Percentiles rank a stretch among this genome's conserved stretches.
These are phyloP conservation scores for Dichetophora obliterata DNA, from an alignment of 2,888 invertebrate genomes.

Conservation along the genomic window DNA sequence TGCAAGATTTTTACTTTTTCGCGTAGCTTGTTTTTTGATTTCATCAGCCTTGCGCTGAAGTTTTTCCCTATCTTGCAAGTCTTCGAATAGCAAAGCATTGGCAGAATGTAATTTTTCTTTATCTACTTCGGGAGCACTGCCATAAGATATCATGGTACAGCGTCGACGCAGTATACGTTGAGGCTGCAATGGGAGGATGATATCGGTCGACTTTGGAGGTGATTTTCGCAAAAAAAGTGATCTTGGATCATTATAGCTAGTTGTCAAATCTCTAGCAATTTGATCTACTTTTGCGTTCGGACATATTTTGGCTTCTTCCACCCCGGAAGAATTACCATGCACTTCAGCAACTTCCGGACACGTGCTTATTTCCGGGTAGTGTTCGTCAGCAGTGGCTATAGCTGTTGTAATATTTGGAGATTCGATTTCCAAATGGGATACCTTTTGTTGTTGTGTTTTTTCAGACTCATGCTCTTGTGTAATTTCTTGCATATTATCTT, in stretches of 20 bases:
- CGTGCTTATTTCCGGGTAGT: not conserved
- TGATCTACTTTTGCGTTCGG: not conserved
- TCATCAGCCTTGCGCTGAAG: conserved; percentile 44
- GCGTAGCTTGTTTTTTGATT: conserved; percentile 40
- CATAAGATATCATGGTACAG: conserved; percentile 55
- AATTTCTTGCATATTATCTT: not conserved
- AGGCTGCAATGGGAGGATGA: conserved; percentile 38
- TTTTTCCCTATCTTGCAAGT: conserved; percentile 52
- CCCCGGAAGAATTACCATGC: not conserved
- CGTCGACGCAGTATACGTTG: conserved; percentile 50
- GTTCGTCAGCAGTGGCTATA: not conserved
- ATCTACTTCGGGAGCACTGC: conserved; percentile 56
- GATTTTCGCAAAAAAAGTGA: not conserved
- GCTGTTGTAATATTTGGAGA: not conserved
- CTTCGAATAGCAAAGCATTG: conserved; percentile 56
- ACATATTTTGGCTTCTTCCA: not conserved
- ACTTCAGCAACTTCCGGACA: not conserved
- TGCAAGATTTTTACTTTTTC: conserved; percentile 50
- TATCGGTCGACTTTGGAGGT: not conserved
- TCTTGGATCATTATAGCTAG: not conserved
- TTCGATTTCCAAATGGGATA: not conserved
- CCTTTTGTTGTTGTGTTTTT: not conserved
- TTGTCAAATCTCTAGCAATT: not conserved
- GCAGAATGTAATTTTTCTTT: conserved; percentile 49
- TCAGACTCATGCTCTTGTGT: not conserved